Conservation (phyloP, 2,888 invertebrate genomes). For the Atethmia centrago region DNA sequence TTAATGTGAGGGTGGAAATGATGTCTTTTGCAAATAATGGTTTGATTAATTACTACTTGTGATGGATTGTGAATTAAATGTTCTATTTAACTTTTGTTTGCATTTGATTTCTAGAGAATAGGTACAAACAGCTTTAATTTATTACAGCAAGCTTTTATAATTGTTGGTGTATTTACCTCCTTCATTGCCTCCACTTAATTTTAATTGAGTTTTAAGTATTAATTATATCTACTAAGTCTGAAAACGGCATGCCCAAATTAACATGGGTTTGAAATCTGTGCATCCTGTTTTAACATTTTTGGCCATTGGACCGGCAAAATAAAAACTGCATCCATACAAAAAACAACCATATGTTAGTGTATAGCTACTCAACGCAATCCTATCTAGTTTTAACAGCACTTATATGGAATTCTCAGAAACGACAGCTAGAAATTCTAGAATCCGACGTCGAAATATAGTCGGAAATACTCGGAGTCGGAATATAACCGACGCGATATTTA, state of each 20-base stretch:
- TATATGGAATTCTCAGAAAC: conserved; percentile 28
- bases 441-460: conserved; percentile 40
- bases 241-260: neutral
- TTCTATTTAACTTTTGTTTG: conserved; percentile 25
- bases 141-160: neutral
- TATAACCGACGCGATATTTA: conserved; percentile 64
- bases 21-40: conserved; percentile 73
- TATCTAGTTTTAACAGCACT: conserved; percentile 26
- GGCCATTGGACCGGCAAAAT: neutral
- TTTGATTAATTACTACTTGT: conserved; percentile 59
- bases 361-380: neutral
- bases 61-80: conserved; percentile 25
- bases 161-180: neutral
- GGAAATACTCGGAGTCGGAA: conserved; percentile 44
- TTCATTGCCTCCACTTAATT: neutral
- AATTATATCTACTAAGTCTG: neutral
- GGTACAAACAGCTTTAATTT: conserved; percentile 13
- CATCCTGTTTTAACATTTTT: neutral
- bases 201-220: neutral
- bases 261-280: neutral
- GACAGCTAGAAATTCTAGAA: conserved; percentile 31
- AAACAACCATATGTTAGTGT: neutral
- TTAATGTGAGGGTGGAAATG: conserved; percentile 75
- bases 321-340: neutral
- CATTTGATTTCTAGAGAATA: conserved; percentile 17